Base-by-base conservation (phyloP, 2,888 invertebrate species). In the Drosophila koepferae region DNA sequence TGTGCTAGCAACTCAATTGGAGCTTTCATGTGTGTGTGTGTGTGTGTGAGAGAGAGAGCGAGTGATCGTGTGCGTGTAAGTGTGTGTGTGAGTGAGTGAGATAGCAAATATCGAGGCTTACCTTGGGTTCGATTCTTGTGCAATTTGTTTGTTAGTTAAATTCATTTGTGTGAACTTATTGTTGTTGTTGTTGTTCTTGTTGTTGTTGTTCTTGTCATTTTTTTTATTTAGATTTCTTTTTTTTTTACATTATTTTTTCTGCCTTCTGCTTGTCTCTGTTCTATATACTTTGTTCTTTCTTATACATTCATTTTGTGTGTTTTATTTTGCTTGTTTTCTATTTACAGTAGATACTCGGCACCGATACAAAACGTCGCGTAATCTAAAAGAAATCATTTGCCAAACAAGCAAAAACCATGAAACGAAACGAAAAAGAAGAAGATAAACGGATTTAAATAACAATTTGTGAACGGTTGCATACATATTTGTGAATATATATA, bases 311-410 rank as follows among this genome's bases (percentile, higher is more conserved):
- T 38, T 23, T 36, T 10, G 14, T 36, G 8, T 7, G 56, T 38
- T 60, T 38, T 67, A 77, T 67, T 67, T 71, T n/a, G 9, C 16
- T 28, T 44, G 18, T 72, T 77, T 81, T 78, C 79, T 90, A 90
- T 92, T 92, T 93, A 93, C 90, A 93, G 93, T 87, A 93, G 93
- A 92, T 93, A 93, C 91, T 93, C 93, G 83, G 93, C 93, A 88
- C 93, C 93, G 92, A 93, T 93, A 93, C 93, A 93, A 93, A 93
- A 93, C 91, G 93, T 93, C 89, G 93, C 93, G 91, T 93, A 93
- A 92, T 93, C 93, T 93, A 92, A 91, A 92, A 88, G 88, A 89
- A 90, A 91, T 89, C 85, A 91, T 90, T 90, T 90, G 91, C 77
- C 85, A 92, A 92, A 92, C 92, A 85, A 84, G 55, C 55, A 86